Base-by-base conservation (phyloP, 2,888 invertebrate species). In the Mellilla xanthometata region DNA sequence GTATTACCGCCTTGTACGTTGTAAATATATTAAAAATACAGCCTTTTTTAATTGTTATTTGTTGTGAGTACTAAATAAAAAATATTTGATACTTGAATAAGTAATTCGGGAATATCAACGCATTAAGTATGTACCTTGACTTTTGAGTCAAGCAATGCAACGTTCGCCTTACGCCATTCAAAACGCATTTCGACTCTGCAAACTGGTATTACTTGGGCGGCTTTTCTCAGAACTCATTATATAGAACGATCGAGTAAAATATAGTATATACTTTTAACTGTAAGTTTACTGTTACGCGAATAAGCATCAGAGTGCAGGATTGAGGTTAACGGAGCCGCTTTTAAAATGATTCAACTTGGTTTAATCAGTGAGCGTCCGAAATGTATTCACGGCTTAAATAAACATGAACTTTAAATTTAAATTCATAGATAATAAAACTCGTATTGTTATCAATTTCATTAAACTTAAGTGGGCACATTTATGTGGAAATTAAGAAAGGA, bases 251-350 rank as follows among this genome's bases (percentile, higher is more conserved):
- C 40, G 10, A 30, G 46, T 41, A 38, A 41, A 36, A 31, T 26
- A 34, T 31, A 34, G 27, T 24, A 27, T 36, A 36, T 36, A 19
- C 19, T 13, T 38, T 41, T 49, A 53, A 56, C 51, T 39, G 54
- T 52, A 52, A 36, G 12, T 49, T 39, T 52, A 57, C 55, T 49
- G 54, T 55, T 54, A 35, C 30, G 28, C 39, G 49, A 48, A 41
- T 45, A 38, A 42, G 28, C 31, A 31, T 39, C 19, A 26, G n/a
- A n/a, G n/a, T 38, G 35, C 36, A 35, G 15, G 11, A 58, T 56
- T 26, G 58, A 62, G 60, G 61, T 63, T 63, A 58, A 53, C 47
- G 54, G 48, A 54, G 19, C 48, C 46, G 49, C 48, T 54, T 49
- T n/a, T 50, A 10, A 41, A 34, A 30, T 15, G 15, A 36, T 24